Evolutionary conservation across 2,888 invertebrate genomes (phyloP).

Genomic region (Eumacrocentrus americanus): DNA sequence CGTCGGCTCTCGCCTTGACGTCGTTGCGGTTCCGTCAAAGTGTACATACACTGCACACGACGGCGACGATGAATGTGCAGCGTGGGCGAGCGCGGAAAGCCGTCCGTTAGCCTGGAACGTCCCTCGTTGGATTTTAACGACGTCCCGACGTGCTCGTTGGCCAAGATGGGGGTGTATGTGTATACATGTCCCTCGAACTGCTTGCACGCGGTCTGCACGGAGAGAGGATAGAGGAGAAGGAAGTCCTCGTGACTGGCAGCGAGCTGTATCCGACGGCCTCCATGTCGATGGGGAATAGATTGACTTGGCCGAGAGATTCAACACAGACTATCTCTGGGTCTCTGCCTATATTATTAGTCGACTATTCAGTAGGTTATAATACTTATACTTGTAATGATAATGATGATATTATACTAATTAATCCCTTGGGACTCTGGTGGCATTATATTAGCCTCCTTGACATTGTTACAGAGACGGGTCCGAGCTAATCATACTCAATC

Average conservation of each 20-base stretch:
- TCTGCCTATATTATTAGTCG: too few relatives aligned
- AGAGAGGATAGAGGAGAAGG: conserved; percentile 17
- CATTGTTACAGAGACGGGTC: too few relatives aligned
- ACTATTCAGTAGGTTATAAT: too few relatives aligned
- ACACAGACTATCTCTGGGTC: too few relatives aligned
- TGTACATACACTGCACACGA: conserved; percentile 7
- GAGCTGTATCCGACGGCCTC: conserved; percentile 17
- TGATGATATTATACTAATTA: too few relatives aligned
- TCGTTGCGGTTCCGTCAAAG: conserved; percentile 17
- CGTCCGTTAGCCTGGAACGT: conserved; percentile 2
- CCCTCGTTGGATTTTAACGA: conserved; percentile 16
- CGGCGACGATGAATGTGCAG: conserved; percentile 5
- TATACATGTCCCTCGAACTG: neutral
- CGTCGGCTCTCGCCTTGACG: neutral
- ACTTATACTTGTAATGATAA: too few relatives aligned
- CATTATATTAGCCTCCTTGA: too few relatives aligned
- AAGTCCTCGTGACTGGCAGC: conserved; percentile 23
- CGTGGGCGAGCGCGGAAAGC: conserved; percentile 4
- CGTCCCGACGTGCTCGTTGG: conserved; percentile 14
- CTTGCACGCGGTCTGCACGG: neutral
- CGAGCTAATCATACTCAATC: too few relatives aligned
- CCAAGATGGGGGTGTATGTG: conserved; percentile 11
- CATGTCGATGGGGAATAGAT: conserved; percentile 21
- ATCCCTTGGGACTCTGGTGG: too few relatives aligned
- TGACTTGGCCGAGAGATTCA: conserved; percentile 26